Percentiles rank a stretch among this genome's conserved stretches.
Conservation (phyloP, 2,888 invertebrate genomes). For the Pemphredon lugubris region DNA sequence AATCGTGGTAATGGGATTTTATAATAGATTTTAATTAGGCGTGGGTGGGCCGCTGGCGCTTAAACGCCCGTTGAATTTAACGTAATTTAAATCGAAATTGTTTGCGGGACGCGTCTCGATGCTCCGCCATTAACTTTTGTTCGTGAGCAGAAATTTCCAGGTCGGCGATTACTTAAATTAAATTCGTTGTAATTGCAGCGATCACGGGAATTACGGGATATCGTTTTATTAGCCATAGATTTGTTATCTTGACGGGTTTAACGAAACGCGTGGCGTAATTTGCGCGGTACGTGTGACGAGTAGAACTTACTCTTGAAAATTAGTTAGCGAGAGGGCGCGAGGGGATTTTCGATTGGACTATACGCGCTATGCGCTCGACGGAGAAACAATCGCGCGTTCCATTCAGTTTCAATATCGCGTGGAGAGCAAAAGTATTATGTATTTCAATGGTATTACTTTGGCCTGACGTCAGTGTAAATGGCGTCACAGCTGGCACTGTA, state of each 20-base stretch:
- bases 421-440: background rate
- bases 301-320: no score
- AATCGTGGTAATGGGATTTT: constrained; percentile 15
- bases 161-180: constrained; percentile 44
- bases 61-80: constrained; percentile 10
- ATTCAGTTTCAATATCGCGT: background rate
- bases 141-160: constrained; percentile 40
- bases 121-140: constrained; percentile 28
- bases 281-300: no score
- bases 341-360: background rate
- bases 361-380: background rate
- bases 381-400: background rate
- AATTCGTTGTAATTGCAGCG: constrained; percentile 46
- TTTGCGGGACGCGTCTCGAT: constrained; percentile 1
- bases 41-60: no score
- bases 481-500: constrained; percentile 28
- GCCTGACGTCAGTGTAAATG: constrained; percentile 30
- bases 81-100: constrained; percentile 1
- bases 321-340: background rate
- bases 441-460: constrained; percentile 7
- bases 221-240: constrained; percentile 45
- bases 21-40: background rate
- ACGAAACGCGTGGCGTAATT: constrained; percentile 1
- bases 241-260: constrained; percentile 35
- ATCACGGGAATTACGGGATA: constrained; percentile 47